Base-by-base conservation (phyloP, 2,797 vertebrate species). In the Manis javanica region DNA sequence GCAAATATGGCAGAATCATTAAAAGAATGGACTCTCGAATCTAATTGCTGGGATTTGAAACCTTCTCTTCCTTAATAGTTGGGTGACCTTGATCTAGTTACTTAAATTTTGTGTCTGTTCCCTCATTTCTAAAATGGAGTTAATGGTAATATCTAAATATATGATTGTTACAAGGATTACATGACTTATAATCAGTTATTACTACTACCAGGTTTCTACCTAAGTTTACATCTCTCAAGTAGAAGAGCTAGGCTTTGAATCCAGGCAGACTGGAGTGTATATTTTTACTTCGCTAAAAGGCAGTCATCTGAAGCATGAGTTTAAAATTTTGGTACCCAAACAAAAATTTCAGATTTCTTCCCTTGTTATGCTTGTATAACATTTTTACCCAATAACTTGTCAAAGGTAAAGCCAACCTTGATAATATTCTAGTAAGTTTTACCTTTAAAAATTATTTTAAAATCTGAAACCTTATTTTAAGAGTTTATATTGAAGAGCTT, bases 401-500 rank as follows among this genome's bases (percentile, higher is more conserved):
- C 39, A 84, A 72, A 84, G 26, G 23, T 79, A 53, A 72, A 93
- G 14, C 74, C 34, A 66, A 64, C 8, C 26, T 18, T 39, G 19
- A 81, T 34, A 34, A 55, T 46, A 59, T 18, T 77, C n/a, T 23
- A 82, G 9, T 68, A 78, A 18, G 26, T 29, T 82, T 63, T 64
- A 93, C 39, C 37, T 85, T 78, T 16, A 66, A 81, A 90, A 71
- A 5, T 31, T 83, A 11, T 53, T 92, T 93, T 49, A 90, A 92
- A 29, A 68, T 74, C 37, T 79, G 37, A 92, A 92, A 84, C 5
- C 23, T 85, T 68, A 83, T 75, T 96, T 91, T 85, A 39, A 77
- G 78, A 85, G 57, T 49, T 74, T 78, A 6, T 1, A 79, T n/a
- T 69, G 84, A 84, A 79, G n/a, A 74, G 16, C 2, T 39, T 81